Conservation (phyloP, 1,140 invertebrate genomes). For the Drosophila insularis region DNA sequence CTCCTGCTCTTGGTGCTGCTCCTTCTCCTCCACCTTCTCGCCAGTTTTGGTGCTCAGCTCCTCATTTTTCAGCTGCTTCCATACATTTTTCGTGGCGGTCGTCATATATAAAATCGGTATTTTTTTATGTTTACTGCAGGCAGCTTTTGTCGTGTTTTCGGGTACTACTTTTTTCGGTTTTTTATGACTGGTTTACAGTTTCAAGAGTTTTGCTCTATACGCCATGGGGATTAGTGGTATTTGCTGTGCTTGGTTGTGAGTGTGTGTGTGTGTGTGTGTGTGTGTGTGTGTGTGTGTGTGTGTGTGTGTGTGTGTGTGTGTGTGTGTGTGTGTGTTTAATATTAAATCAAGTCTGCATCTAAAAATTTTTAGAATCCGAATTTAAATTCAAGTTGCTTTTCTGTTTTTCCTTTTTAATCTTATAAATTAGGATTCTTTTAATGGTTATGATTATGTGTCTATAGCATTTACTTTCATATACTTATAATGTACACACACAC, state of each 20-base stretch:
- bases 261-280: background rate
- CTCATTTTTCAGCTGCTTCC: conserved; percentile 71
- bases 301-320: conserved; percentile 1
- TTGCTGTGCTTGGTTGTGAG: background rate
- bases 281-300: background rate
- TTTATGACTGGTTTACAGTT: conserved; percentile 73
- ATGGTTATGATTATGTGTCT: background rate
- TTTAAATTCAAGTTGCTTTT: background rate
- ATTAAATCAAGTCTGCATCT: background rate
- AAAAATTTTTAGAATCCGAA: background rate
- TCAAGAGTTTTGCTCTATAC: conserved; percentile 51
- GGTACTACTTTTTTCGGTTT: conserved; percentile 49
- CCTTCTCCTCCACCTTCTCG: conserved; percentile 1
- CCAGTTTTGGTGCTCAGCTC: conserved; percentile 10
- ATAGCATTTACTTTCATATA: background rate
- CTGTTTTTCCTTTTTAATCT: background rate
- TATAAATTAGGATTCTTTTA: background rate
- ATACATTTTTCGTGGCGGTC: conserved; percentile 61
- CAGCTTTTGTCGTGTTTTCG: conserved; percentile 60
- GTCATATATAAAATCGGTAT: conserved; percentile 51
- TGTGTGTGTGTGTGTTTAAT: background rate
- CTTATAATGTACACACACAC: background rate
- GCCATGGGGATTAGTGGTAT: conserved; percentile 54
- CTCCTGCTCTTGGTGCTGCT: background rate
- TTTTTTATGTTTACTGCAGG: conserved; percentile 77